These are phyloP conservation scores for Syritta pipiens DNA, from an alignment of 2,888 invertebrate genomes.

Conservation along the genomic window DNA sequence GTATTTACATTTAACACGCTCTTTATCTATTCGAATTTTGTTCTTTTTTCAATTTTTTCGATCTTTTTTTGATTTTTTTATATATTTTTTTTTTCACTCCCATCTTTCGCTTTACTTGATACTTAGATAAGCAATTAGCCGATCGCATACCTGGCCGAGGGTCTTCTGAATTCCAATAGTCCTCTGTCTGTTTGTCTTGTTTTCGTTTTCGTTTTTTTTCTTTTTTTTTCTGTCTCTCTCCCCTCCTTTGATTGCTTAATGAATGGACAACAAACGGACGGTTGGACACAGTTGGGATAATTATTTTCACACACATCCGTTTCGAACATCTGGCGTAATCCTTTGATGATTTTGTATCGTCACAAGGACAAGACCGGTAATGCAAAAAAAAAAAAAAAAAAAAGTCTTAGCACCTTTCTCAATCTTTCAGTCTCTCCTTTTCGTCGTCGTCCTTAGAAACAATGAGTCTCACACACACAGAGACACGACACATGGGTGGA, in stretches of 20 bases:
- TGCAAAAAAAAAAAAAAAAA: constrained; percentile 1
- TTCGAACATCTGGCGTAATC: constrained; percentile 46
- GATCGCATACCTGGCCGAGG: background rate
- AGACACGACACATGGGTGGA: background rate
- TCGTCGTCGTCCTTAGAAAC: constrained; percentile 20
- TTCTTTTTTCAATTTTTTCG: no score
- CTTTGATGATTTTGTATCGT: constrained; percentile 34
- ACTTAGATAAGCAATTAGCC: constrained; percentile 42
- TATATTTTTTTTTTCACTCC: background rate
- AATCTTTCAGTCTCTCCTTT: background rate
- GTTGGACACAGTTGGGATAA: background rate
- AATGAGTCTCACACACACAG: constrained; percentile 15
- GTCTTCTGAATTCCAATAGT: constrained; percentile 26
- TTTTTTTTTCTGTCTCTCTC: no score
- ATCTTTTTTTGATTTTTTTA: background rate
- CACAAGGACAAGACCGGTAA: no score
- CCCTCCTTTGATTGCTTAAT: constrained; percentile 30
- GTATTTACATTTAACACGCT: constrained; percentile 58
- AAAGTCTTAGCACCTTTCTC: constrained; percentile 28
- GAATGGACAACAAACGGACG: no score
- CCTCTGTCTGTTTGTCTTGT: constrained; percentile 1
- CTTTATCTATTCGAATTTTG: constrained; percentile 57
- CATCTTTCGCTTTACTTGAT: background rate
- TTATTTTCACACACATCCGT: background rate
- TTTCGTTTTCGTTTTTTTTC: no score